Base-by-base conservation (phyloP, 2,888 invertebrate species). In the Stenodema calcarata region DNA sequence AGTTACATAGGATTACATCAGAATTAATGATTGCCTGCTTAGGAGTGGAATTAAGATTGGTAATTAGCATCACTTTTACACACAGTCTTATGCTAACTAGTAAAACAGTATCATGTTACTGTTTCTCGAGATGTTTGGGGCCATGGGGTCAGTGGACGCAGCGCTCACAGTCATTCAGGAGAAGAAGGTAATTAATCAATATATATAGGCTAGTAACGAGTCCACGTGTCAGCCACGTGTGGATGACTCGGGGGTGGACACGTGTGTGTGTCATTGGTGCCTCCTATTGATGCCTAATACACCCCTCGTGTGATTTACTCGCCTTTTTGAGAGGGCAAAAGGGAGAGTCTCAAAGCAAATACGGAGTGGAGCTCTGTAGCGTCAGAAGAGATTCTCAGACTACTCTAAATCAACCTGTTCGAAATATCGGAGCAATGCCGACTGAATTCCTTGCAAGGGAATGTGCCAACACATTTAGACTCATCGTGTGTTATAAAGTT, bases 141-240 rank as follows among this genome's bases (percentile, higher is more conserved):
- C 11, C 3, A 11, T 18, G n/a, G 18, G 54, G 62, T 62, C 62
- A 23, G 62, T 62, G 27, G 62, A 27, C 62, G 27, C 18, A 23
- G 27, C 62, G 11, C 62, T 18, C 62, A 4, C 18, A 23, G 23
- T 23, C 23, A 9, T 35, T 14, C 78, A 44, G 70, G 35, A 11
- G 82, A 69, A 62, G 76, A 50, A 75, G 86, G 86, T 79, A 86
- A 86, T 86, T 86, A 86, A 86, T 86, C 78, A 86, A 78, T 79
- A 69, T 79, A 79, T 62, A 79, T 79, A 79, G 78, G 78, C 62
- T 86, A 79, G 79, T 86, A 86, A 86, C 86, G 86, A 86, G 86
- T 79, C 14, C 86, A 86, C 86, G 86, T 86, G 86, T 62, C 42
- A 3, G 86, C 41, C 86, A 86, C 86, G 86, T 79, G 86, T 69